Evolutionary conservation across 1,140 invertebrate genomes (phyloP).

Genomic region (Octopus sinensis): DNA sequence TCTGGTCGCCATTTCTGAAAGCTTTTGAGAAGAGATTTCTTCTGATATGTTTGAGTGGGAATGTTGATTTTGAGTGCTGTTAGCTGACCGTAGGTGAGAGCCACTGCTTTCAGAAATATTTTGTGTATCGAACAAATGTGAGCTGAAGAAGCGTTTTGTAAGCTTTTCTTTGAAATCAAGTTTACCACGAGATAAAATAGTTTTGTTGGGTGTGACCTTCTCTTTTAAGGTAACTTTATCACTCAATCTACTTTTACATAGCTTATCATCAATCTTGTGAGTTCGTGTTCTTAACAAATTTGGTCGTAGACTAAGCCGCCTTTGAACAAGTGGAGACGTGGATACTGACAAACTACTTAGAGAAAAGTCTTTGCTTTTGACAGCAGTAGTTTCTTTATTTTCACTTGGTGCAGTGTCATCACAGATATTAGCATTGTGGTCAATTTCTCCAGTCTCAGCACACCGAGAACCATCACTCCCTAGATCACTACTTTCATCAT

Average conservation of each 20-base stretch:
- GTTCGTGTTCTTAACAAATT: background rate
- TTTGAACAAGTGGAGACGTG: background rate
- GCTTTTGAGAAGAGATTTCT: background rate
- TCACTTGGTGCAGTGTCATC: background rate
- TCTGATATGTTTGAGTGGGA: background rate
- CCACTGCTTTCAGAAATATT: background rate
- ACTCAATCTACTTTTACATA: background rate
- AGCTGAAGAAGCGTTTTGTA: background rate
- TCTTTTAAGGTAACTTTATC: background rate
- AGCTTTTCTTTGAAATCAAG: background rate
- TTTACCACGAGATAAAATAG: background rate
- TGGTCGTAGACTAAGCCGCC: background rate
- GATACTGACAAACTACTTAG: background rate
- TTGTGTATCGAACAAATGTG: background rate
- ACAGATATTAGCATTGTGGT: conserved; percentile 2
- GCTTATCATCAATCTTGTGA: background rate
- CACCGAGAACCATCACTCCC: background rate
- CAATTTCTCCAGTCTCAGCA: conserved; percentile 1
- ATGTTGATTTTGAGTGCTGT: conserved; percentile 1
- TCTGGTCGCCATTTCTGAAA: background rate
- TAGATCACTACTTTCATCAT: background rate
- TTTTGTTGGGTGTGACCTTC: background rate
- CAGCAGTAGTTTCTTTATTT: background rate
- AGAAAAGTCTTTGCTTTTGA: background rate
- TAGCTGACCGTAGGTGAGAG: background rate